Conservation (phyloP, 2,797 vertebrate species). For the Lacerta agilis region DNA sequence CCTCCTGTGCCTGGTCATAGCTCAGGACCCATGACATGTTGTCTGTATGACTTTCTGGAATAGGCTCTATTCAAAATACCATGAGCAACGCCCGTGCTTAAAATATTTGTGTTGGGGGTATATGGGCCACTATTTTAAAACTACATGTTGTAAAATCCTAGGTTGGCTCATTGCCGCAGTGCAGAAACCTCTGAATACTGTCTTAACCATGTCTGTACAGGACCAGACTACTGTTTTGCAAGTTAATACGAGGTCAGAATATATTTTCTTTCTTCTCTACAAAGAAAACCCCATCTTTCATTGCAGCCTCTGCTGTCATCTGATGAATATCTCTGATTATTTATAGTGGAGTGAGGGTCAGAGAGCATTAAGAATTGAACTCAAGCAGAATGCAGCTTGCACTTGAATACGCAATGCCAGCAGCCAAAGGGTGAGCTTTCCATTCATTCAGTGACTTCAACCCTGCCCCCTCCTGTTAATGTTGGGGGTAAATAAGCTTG, state of each 20-base stretch:
- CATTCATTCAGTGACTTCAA: slow-evolving; percentile 55
- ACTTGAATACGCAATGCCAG: slow-evolving; percentile 12
- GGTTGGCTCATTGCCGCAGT: background rate
- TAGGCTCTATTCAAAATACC: background rate
- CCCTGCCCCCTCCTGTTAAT: slow-evolving; percentile 38
- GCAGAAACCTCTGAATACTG: slow-evolving; percentile 48
- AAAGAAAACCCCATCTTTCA: slow-evolving; percentile 55
- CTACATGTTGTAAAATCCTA: background rate
- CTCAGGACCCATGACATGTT: too few species aligned
- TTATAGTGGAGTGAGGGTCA: slow-evolving; percentile 64
- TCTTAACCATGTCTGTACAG: slow-evolving; percentile 33
- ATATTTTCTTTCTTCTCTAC: slow-evolving; percentile 31
- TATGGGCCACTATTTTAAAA: background rate
- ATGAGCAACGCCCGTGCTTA: background rate
- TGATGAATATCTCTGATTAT: slow-evolving; percentile 72
- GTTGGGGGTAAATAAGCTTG: slow-evolving; percentile 53
- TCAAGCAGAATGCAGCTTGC: slow-evolving; percentile 36
- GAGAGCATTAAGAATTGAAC: slow-evolving; percentile 55
- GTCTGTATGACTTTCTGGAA: background rate
- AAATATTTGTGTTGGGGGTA: background rate
- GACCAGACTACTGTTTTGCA: slow-evolving; percentile 56
- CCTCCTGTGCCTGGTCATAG: too few species aligned
- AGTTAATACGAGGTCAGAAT: slow-evolving; percentile 58
- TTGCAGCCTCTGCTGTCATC: slow-evolving; percentile 56
- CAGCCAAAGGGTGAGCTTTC: slow-evolving; percentile 45